Evolutionary conservation across 2,888 invertebrate species (phyloP).

Genomic region (Calameuta filiformis): DNA sequence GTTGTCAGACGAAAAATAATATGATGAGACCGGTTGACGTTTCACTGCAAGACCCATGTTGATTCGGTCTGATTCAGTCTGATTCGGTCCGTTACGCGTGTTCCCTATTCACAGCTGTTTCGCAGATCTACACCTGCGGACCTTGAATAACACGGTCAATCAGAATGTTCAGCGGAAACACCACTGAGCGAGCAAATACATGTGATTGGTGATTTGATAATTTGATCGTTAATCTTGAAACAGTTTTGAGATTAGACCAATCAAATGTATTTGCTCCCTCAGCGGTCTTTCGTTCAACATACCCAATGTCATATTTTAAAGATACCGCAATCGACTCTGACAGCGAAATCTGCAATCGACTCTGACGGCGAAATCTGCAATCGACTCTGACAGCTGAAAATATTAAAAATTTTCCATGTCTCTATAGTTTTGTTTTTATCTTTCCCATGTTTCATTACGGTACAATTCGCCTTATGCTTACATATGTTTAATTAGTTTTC

Average conservation of each 20-base stretch:
- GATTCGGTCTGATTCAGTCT: background rate
- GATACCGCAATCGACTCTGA: background rate
- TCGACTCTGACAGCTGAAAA: background rate
- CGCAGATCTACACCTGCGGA: background rate
- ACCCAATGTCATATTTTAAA: background rate
- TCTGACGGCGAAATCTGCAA: background rate
- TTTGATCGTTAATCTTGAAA: too few relatives aligned
- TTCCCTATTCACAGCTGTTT: conserved; percentile 1
- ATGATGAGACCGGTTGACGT: conserved; percentile 17
- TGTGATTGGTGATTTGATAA: too few relatives aligned
- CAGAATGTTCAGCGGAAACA: too few relatives aligned
- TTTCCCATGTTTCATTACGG: background rate
- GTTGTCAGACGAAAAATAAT: background rate
- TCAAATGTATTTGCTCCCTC: too few relatives aligned
- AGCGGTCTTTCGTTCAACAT: too few relatives aligned
- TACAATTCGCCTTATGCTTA: background rate
- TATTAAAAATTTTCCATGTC: background rate
- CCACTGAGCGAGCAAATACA: too few relatives aligned
- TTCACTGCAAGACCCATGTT: conserved; percentile 31
- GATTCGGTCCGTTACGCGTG: conserved; percentile 1
- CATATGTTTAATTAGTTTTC: background rate
- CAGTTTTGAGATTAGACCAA: too few relatives aligned
- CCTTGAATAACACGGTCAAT: background rate
- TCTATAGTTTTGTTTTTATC: too few relatives aligned
- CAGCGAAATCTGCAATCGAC: background rate